A percentile compares a stretch with the other conserved stretches of the same genome.
phyloP scores from a whole-genome alignment of 2,888 invertebrate species.

The Metallyticus violacea region DNA sequence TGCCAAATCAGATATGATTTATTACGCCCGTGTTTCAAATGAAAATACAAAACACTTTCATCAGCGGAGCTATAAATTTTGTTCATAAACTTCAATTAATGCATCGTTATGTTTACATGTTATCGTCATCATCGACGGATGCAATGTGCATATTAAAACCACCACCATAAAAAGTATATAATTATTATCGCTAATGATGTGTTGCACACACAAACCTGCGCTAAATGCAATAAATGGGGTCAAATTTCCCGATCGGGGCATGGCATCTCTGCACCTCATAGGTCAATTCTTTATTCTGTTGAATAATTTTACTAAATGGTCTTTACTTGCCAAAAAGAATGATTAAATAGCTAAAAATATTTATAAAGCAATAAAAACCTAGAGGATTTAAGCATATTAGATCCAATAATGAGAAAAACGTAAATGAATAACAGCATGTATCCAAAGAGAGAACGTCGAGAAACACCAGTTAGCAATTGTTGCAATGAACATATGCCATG shows the following conservation, averaged over 20 bases:
- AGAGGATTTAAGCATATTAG: no score
- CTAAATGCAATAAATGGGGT: neutral
- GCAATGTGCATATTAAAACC: neutral
- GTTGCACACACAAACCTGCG: neutral
- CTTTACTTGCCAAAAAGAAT: no score
- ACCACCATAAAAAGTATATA: neutral
- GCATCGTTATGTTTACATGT: neutral
- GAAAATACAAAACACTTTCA: neutral
- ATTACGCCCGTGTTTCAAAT: neutral
- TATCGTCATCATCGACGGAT: neutral
- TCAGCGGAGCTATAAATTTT: neutral
- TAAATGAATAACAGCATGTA: no score
- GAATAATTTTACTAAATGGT: no score
- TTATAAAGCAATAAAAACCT: no score
- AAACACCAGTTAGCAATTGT: no score
- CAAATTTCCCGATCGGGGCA: neutral
- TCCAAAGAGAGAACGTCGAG: no score
- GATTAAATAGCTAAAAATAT: no score
- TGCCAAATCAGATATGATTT: neutral
- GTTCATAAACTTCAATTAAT: neutral
- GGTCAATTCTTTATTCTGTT: no score
- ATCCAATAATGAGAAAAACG: no score
- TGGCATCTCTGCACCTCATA: neutral
- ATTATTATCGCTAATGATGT: neutral
- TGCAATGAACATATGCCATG: no score